Base-by-base conservation (phyloP, 2,797 vertebrate genomes). In the Chelidonichthys spinosus region DNA sequence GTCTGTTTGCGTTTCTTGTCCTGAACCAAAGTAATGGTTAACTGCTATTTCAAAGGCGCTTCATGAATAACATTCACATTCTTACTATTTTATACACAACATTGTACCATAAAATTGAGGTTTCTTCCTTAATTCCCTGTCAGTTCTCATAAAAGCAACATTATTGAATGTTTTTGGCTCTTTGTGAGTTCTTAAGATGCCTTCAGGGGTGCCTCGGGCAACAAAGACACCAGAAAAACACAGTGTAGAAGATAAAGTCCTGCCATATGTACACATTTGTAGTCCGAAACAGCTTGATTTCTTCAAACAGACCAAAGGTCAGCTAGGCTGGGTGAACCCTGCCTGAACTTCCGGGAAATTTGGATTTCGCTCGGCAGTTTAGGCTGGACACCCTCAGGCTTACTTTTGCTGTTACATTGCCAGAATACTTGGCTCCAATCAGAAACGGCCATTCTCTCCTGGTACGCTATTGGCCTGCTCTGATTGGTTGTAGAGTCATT, bases 291-390 rank as follows among this genome's bases (percentile, higher is more conserved):
- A 4, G 46, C 63, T 56, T 53, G 44, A 80, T 36, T 63, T 72
- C n/a, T 52, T 74, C 47, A 79, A 79, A 84, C 60, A 68, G 85
- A 71, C 11, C 79, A 84, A 85, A 81, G 80, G 69, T 83, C 74
- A 17, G 6, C 11, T n/a, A n/a, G n/a, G n/a, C n/a, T n/a, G n/a
- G n/a, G n/a, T n/a, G n/a, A n/a, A n/a, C n/a, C n/a, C n/a, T n/a
- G n/a, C n/a, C n/a, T n/a, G n/a, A n/a, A n/a, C n/a, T n/a, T n/a
- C n/a, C n/a, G n/a, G n/a, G n/a, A n/a, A n/a, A n/a, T n/a, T n/a
- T n/a, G n/a, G n/a, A n/a, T n/a, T n/a, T n/a, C n/a, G n/a, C n/a
- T n/a, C n/a, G n/a, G n/a, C n/a, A n/a, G n/a, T n/a, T n/a, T n/a
- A n/a, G n/a, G n/a, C n/a, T n/a, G n/a, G n/a, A n/a, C n/a, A n/a